These are phyloP conservation scores for Caenorhabditis plicata DNA, from an alignment of 2,888 invertebrate species.

Conservation along the genomic window DNA sequence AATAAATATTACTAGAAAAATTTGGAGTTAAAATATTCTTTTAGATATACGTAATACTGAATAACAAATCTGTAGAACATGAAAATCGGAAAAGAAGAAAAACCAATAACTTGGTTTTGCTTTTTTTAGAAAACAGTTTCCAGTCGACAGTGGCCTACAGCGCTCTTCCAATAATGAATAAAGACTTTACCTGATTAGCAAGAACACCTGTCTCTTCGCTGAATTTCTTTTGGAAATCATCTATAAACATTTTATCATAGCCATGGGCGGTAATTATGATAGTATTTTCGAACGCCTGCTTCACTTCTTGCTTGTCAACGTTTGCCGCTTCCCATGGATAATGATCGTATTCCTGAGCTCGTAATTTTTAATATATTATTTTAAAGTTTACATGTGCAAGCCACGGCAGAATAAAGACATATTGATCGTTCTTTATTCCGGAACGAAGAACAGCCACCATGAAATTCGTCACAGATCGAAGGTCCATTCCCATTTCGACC, in stretches of 20 bases:
- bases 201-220: slow-evolving; percentile 57
- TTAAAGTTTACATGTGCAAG: slow-evolving; percentile 53
- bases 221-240: slow-evolving; percentile 59
- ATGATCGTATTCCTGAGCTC: slow-evolving; percentile 49
- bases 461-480: slow-evolving; percentile 54
- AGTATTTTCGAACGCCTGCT: slow-evolving; percentile 56
- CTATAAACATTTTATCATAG: slow-evolving; percentile 63
- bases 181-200: slow-evolving; percentile 50
- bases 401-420: slow-evolving; percentile 63
- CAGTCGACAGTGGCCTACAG: not conserved
- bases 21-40: no score
- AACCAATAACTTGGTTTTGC: no score
- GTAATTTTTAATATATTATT: slow-evolving; percentile 2
- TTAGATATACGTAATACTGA: no score
- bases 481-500: slow-evolving; percentile 63
- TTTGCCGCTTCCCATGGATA: slow-evolving; percentile 63
- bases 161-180: slow-evolving; percentile 7
- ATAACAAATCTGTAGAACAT: no score
- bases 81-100: no score
- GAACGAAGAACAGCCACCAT: slow-evolving; percentile 55
- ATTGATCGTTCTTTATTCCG: slow-evolving; percentile 57
- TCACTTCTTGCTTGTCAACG: slow-evolving; percentile 61
- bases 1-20: no score
- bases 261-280: slow-evolving; percentile 65
- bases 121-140: no score